Conservation (phyloP, 2,888 invertebrate genomes). For the Cylindroiulus punctatus region DNA sequence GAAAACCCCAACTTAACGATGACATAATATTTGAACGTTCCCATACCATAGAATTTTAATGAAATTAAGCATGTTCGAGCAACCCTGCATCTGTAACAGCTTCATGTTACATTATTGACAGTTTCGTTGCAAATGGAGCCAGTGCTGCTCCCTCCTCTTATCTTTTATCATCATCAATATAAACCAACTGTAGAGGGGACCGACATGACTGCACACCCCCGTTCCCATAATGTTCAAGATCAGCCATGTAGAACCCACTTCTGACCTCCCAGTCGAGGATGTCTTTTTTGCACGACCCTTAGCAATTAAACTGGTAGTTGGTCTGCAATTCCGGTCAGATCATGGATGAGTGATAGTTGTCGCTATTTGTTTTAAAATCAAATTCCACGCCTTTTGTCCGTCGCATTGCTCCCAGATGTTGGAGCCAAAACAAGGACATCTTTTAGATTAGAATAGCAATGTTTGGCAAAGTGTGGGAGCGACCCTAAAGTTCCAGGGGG, state of each 20-base stretch:
- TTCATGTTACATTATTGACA: not conserved
- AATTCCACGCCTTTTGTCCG: not conserved
- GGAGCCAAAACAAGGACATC: not conserved
- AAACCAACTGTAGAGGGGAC: not conserved
- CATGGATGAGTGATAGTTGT: not conserved
- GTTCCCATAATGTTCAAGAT: not conserved
- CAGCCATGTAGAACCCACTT: not conserved
- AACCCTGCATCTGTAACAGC: too few relatives aligned
- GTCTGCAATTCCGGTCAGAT: not conserved
- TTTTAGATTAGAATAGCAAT: too few relatives aligned
- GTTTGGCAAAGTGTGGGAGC: too few relatives aligned
- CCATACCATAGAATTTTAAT: too few relatives aligned
- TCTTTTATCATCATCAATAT: not conserved
- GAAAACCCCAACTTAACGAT: too few relatives aligned
- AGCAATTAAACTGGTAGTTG: not conserved
- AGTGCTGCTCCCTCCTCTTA: not conserved
- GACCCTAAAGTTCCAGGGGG: too few relatives aligned
- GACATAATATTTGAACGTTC: too few relatives aligned
- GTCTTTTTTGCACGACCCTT: not conserved
- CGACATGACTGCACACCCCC: not conserved
- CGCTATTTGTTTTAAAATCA: not conserved
- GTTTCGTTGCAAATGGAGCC: not conserved
- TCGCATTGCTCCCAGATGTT: not conserved
- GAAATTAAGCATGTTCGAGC: too few relatives aligned
- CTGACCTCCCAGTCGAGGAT: not conserved